These are phyloP conservation scores for Scaptomyza cyrtandrae DNA, from an alignment of 2,888 invertebrate species.

Conservation along the genomic window DNA sequence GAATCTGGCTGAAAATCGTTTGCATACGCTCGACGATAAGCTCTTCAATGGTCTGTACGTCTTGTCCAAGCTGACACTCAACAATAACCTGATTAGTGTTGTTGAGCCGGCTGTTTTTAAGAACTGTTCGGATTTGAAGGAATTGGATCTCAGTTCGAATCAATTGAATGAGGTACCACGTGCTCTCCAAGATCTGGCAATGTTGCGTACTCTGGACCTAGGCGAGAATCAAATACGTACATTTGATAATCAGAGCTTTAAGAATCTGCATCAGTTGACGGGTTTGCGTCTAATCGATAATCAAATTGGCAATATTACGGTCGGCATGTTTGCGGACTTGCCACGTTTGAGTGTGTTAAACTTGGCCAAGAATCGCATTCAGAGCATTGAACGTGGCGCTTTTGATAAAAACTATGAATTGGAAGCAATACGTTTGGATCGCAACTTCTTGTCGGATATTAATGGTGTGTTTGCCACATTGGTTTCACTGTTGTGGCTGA, in stretches of 20 bases:
- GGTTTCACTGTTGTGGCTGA: conserved; percentile 93
- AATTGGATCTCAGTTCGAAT: conserved; percentile 95
- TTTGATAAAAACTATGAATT: conserved; percentile 92
- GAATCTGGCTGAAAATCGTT: conserved; percentile 94
- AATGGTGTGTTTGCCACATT: conserved; percentile 95
- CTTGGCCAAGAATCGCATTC: conserved; percentile 95
- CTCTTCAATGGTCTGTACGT: conserved; percentile 94
- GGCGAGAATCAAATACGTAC: conserved; percentile 95
- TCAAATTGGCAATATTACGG: conserved; percentile 93
- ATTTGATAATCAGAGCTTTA: conserved; percentile 92
- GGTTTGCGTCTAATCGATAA: conserved; percentile 95
- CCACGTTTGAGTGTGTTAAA: conserved; percentile 94
- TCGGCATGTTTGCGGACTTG: conserved; percentile 94
- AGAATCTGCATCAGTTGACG: conserved; percentile 93
- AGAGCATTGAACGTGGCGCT: conserved; percentile 92
- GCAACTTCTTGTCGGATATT: conserved; percentile 94
- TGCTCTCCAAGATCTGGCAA: conserved; percentile 91
- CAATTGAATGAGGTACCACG: conserved; percentile 92
- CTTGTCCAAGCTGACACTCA: conserved; percentile 92
- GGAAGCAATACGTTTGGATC: conserved; percentile 94
- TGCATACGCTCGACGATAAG: conserved; percentile 92
- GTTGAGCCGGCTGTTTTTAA: conserved; percentile 93
- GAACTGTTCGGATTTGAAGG: conserved; percentile 95
- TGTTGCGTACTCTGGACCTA: conserved; percentile 94
- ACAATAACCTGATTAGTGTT: conserved; percentile 92